Base-by-base conservation (phyloP, 2,888 invertebrate species). In the Macroteleia sp. region DNA sequence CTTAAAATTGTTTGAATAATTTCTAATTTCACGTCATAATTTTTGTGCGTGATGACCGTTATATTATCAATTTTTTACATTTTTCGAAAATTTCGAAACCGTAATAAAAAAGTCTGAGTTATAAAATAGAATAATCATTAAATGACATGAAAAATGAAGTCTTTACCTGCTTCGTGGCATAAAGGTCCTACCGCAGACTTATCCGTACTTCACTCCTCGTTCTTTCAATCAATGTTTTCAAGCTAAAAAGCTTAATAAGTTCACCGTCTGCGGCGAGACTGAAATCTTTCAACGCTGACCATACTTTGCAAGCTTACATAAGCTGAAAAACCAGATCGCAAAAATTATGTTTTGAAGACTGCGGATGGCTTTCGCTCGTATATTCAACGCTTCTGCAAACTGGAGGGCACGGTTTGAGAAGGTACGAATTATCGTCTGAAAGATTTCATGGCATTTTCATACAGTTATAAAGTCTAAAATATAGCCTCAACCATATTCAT, bases 261-360 rank as follows among this genome's bases (percentile, higher is more conserved):
- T 46, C 22, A 41, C 62, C 44, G 46, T 48, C 61, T 73, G 64
- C 57, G 64, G 62, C 8, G 41, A 71, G 56, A 62, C 48, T 36
- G 56, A 44, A 64, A 73, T 64, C 56, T 73, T 62, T 73, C 57
- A 50, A 36, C 22, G 17, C 41, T 73, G 50, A 62, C 73, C 73
- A 64, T 57, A 57, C 54, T 64, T 73, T 62, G 56, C 48, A 64
- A 73, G 64, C 57, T 64, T 64, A 66, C 52, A 46, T 34, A 67
- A 75, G 61, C 46, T 75, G 20, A 67, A 75, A 75, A 75, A 75
- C 28, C 48, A 75, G 75, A 75, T 61, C 75, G 34, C 66, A 46
- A 54, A 69, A 75, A 75, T 75, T 61, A 75, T 75, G 67, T 75
- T 75, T 34, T 42, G 56, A 61, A 67, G 42, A 50, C 34, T 39